Evolutionary conservation across 2,113 vertebrate species (phyloP), one percentile per base, ranked within the genome.

Genomic region (Noturus placidus): DNA sequence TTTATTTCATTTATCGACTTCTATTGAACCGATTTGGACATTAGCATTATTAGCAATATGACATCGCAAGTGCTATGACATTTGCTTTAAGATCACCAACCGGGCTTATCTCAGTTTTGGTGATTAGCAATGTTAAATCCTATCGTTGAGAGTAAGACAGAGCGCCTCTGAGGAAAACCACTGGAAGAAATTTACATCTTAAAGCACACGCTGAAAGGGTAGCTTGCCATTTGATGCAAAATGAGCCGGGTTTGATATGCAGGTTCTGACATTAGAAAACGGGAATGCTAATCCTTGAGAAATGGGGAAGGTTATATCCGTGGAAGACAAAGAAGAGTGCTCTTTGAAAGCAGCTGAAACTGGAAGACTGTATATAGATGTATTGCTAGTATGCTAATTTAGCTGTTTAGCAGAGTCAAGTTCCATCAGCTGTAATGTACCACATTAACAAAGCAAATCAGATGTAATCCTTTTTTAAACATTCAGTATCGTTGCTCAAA

Each of bases 101-200:
- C n/a, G 6, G 50, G n/a, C 7, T 30, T 17, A 30, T 54, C 50
- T 54, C n/a, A 30, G 19, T 54, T 27, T 79, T 9, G 3, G 76
- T 30, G 50, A 79, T 54, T 30, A 79, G 76, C 15, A 30, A 4
- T 30, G 50, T 54, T 46, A 54, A 79, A 63, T 93, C 93, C 92
- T 93, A 95, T 93, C 93, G 94, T 91, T 89, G 17, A 59, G 89
- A 94, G 95, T 95, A 94, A 95, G 93, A 92, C 84, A 0, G 70
- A 86, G 88, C 86, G 83, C 88, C 89, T 91, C 67, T 88, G 89
- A 85, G 84, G 85, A 92, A 93, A 93, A 93, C 93, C 89, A 91
- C 27, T 56, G 76, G 93, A 92, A 89, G 90, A 89, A 46, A 84
- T 67, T 30, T 79, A 88, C 88, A 90, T 92, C 91, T 94, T 90